Conservation (phyloP, 1,140 invertebrate species). For the Paraescarpia echinospica region DNA sequence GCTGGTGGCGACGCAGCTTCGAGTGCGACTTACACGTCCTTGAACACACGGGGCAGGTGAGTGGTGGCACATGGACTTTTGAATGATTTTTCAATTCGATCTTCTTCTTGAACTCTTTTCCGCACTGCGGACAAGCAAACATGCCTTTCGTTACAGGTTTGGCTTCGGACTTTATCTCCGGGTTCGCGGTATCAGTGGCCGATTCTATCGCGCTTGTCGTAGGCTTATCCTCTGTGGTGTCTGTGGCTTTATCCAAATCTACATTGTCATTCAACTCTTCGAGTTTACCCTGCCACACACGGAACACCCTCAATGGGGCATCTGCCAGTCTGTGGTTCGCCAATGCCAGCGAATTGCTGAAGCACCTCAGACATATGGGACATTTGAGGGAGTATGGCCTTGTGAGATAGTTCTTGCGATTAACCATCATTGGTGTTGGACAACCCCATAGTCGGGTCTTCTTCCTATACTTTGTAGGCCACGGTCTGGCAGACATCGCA, state of each 20-base stretch:
- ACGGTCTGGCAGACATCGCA: neutral
- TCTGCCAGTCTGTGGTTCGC: neutral
- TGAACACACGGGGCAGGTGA: neutral
- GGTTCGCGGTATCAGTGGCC: neutral
- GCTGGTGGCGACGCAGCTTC: neutral
- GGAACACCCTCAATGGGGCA: neutral
- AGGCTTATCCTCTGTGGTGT: neutral
- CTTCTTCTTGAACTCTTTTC: neutral
- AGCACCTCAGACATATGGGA: neutral
- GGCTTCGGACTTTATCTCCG: neutral
- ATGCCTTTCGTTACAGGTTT: neutral
- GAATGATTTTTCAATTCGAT: neutral
- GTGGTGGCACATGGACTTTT: neutral
- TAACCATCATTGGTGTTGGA: neutral
- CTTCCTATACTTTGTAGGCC: neutral
- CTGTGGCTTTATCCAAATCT: neutral
- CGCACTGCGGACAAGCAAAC: neutral
- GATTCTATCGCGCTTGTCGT: neutral
- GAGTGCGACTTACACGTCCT: neutral
- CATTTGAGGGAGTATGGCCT: neutral
- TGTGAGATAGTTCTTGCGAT: neutral
- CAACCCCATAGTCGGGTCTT: neutral
- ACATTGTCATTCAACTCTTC: neutral
- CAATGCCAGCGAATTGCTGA: neutral
- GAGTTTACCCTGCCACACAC: neutral